Base-by-base conservation (phyloP, 2,888 invertebrate species). In the Melipona beecheii region DNA sequence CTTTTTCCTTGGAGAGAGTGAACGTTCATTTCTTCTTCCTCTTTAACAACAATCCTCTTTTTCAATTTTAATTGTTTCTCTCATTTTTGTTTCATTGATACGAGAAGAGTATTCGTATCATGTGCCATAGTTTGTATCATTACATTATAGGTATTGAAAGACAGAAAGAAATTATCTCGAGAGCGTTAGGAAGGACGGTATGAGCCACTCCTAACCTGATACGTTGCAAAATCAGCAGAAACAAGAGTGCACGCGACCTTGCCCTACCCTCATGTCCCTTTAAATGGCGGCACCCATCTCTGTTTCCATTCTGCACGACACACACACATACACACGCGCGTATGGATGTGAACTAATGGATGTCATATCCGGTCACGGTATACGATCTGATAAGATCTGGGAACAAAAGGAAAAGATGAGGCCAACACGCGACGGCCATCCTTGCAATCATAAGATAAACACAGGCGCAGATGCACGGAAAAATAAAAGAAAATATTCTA, bases 321-420 rank as follows among this genome's bases (percentile, higher is more conserved):
- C 15, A 70, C 15, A 72, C 60, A 66, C 31, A 31, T 3, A 3
- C 31, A 4, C 64, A 31, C 31, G 31, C 64, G 66, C 66, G 49
- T 64, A 66, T 64, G 85, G 77, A n/a, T n/a, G n/a, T n/a, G n/a
- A 77, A 77, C 84, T 81, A 81, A 84, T 85, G 80, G 84, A 84
- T 77, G 81, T 81, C 81, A 78, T 78, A 84, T 85, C 85, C 85
- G 85, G 85, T 84, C 85, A 85, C 81, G 85, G 85, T 84, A 70
- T 27, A 75, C 84, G 78, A 75, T 58, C 54, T 56, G 85, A 85
- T 85, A 85, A 85, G 81, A 85, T 85, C 85, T 54, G 70, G 56
- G 54, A 75, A 84, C 78, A 81, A 78, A 85, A 65, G 68, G 56
- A 80, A 77, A 75, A 64, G 60, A 66, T 15, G 58, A 27, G 70